Evolutionary conservation across 2,888 invertebrate species (phyloP).

Genomic region (Dinocampus coccinellae): DNA sequence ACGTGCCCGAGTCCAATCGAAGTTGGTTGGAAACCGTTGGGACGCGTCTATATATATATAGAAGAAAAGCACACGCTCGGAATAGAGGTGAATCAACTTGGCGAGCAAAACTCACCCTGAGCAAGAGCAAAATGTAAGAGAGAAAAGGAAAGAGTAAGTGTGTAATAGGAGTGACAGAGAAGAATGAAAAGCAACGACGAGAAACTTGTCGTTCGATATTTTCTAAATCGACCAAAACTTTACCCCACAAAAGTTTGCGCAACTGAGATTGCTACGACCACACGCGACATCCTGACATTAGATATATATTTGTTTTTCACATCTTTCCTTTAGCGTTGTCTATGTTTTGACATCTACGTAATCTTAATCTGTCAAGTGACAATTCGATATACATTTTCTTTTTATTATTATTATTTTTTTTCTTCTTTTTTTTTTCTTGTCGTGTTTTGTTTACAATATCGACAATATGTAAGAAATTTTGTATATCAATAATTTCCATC

Average conservation of each 20-base stretch:
- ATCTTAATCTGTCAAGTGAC: slow-evolving; percentile 23
- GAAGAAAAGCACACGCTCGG: slow-evolving; percentile 25
- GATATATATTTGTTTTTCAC: not conserved
- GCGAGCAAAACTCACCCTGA: not conserved
- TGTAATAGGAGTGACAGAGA: no score
- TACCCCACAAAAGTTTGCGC: slow-evolving; percentile 20
- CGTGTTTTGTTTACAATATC: no score
- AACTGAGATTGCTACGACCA: slow-evolving; percentile 35
- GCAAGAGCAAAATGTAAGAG: not conserved
- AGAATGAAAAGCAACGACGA: no score
- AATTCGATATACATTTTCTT: not conserved
- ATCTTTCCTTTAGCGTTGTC: not conserved
- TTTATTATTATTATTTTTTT: no score
- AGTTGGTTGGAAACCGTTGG: slow-evolving; percentile 25
- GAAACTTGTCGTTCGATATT: slow-evolving; percentile 30
- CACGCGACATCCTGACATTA: slow-evolving; percentile 20
- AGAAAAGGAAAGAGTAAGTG: not conserved
- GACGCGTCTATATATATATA: slow-evolving; percentile 2
- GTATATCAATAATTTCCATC: not conserved
- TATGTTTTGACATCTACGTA: slow-evolving; percentile 9
- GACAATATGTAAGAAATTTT: not conserved
- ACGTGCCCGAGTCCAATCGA: slow-evolving; percentile 23
- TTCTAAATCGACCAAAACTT: slow-evolving; percentile 26
- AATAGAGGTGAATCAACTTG: slow-evolving; percentile 8
- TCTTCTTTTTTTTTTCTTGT: no score